Conservation (phyloP, 2,797 vertebrate genomes). For the Furcifer pardalis region DNA sequence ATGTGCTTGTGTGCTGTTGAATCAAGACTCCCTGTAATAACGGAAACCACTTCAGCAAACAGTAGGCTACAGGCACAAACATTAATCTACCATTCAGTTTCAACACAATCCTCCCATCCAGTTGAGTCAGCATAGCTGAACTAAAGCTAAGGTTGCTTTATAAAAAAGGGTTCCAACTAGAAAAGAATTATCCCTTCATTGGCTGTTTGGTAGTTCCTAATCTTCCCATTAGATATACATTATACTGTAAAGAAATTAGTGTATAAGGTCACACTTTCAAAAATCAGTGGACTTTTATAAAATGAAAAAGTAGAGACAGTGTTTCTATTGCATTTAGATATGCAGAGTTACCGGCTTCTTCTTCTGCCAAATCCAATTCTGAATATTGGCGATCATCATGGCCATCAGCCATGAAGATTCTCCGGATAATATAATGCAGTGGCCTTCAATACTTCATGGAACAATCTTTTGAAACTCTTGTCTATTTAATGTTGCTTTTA, state of each 20-base stretch:
- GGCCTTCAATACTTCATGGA: too few species aligned
- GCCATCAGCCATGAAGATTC: too few species aligned
- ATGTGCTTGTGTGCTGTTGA: background rate
- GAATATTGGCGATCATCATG: too few species aligned
- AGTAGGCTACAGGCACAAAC: slow-evolving; percentile 29
- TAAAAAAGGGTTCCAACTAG: too few species aligned
- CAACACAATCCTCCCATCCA: background rate
- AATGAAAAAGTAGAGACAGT: too few species aligned
- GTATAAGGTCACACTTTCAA: too few species aligned
- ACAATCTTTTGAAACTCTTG: slow-evolving; percentile 62
- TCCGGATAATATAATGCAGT: too few species aligned
- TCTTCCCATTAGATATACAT: background rate
- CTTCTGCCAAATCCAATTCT: too few species aligned
- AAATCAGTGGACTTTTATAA: too few species aligned
- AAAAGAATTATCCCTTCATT: background rate
- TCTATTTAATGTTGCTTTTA: slow-evolving; percentile 57
- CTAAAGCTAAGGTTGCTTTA: too few species aligned
- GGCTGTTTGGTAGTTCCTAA: background rate
- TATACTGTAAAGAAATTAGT: background rate
- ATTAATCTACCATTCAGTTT: slow-evolving; percentile 37
- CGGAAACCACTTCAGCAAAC: slow-evolving; percentile 44
- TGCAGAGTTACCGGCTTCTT: too few species aligned
- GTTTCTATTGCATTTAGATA: too few species aligned
- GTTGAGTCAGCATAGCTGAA: background rate
- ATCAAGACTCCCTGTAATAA: slow-evolving; percentile 5